phyloP scores from a whole-genome alignment of 2,797 vertebrate species.

The Oreortyx pictus region DNA sequence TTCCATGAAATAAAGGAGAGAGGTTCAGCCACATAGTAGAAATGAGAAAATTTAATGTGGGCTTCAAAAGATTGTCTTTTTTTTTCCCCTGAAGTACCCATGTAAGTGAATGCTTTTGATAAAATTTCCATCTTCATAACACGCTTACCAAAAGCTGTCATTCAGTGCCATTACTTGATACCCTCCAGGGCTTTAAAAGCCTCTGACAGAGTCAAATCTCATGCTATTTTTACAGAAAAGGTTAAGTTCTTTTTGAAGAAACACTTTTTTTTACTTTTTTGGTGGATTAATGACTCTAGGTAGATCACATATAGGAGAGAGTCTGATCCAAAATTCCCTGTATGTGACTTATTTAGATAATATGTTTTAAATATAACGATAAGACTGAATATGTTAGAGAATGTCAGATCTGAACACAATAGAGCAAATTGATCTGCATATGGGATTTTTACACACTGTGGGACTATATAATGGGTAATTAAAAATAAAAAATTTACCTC shows the following conservation, averaged over 20 bases:
- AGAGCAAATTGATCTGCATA: neutral
- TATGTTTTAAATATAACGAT: neutral
- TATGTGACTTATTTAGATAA: neutral
- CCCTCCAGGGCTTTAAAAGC: neutral
- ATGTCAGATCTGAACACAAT: neutral
- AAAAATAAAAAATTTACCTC: neutral
- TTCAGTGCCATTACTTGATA: neutral
- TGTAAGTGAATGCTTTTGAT: neutral
- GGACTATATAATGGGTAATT: neutral
- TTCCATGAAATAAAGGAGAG: neutral
- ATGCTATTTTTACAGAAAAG: neutral
- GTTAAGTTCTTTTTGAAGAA: neutral
- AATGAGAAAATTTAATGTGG: slow-evolving; percentile 6
- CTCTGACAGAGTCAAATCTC: neutral
- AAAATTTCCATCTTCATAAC: neutral
- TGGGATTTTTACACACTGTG: neutral
- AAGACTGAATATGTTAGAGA: neutral
- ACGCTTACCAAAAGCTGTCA: neutral
- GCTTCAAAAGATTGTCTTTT: neutral
- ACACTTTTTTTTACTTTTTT: neutral
- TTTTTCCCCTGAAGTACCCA: neutral
- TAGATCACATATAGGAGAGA: neutral
- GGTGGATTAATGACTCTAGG: neutral
- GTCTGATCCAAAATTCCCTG: neutral
- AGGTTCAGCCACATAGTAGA: neutral